Evolutionary conservation across 2,888 invertebrate genomes (phyloP).

Genomic region (Ptychoptera albimana): DNA sequence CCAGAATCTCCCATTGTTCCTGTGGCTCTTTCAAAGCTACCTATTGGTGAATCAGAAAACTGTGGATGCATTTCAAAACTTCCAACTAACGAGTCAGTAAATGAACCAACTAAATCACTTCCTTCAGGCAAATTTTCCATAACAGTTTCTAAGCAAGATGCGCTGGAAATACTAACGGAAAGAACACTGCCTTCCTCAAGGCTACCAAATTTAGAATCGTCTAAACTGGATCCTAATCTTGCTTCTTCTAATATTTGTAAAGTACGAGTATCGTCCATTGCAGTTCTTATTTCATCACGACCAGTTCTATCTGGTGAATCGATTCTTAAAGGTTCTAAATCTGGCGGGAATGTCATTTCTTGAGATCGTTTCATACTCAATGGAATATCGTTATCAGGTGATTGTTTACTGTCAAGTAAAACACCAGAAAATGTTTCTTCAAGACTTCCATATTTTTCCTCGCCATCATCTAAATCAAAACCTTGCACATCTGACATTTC

Average conservation of each 20-base stretch:
- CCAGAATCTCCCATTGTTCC: constrained; percentile 1
- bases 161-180: constrained; percentile 40
- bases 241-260: constrained; percentile 24
- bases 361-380: constrained; percentile 74
- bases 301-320: constrained; percentile 19
- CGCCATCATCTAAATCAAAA: constrained; percentile 14
- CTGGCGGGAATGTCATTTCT: constrained; percentile 76
- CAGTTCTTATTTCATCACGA: constrained; percentile 28
- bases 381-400: constrained; percentile 38
- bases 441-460: constrained; percentile 17
- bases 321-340: constrained; percentile 29
- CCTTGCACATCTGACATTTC: constrained; percentile 25
- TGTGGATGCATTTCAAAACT: constrained; percentile 20
- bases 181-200: constrained; percentile 41
- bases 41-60: constrained; percentile 9
- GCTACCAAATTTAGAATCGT: constrained; percentile 35
- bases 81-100: constrained; percentile 26
- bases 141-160: constrained; percentile 35
- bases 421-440: constrained; percentile 39
- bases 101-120: constrained; percentile 22
- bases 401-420: constrained; percentile 39
- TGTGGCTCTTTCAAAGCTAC: constrained; percentile 10
- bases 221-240: constrained; percentile 16
- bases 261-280: constrained; percentile 32
- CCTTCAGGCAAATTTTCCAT: constrained; percentile 23